Conservation (phyloP, 2,797 vertebrate genomes). For the Echeneis naucrates region DNA sequence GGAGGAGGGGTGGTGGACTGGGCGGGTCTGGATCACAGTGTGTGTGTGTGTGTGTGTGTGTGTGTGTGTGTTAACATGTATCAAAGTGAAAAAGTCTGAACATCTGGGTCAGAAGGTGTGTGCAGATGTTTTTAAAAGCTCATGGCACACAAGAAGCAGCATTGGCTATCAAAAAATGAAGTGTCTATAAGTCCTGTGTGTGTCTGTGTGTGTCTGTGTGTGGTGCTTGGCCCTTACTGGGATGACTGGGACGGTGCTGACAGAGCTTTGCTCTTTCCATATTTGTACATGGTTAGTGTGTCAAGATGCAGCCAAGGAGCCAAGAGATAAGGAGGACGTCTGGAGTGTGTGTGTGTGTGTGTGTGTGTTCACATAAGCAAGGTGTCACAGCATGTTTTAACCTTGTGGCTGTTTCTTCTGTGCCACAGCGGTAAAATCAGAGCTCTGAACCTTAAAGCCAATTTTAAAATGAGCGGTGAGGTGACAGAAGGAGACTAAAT, state of each 20-base stretch:
- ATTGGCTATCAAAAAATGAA: not conserved
- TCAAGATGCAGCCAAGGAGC: slow-evolving; percentile 73
- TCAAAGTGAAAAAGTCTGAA: slow-evolving; percentile 36
- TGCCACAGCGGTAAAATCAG: not conserved
- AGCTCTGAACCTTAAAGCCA: not conserved
- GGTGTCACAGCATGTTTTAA: not conserved
- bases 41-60: slow-evolving; percentile 6
- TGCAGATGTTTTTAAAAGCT: not conserved
- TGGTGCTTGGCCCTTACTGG: slow-evolving; percentile 42
- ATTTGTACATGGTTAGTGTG: slow-evolving; percentile 78
- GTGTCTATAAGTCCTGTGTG: not conserved
- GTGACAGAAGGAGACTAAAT: too few species aligned
- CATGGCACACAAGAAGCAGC: not conserved
- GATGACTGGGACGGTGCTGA: slow-evolving; percentile 68
- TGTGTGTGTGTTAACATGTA: slow-evolving; percentile 10
- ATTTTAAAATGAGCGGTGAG: slow-evolving; percentile 48
- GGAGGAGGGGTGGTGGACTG: slow-evolving; percentile 55
- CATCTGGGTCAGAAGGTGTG: slow-evolving; percentile 11
- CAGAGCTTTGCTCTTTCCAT: slow-evolving; percentile 71
- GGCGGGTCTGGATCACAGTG: slow-evolving; percentile 20
- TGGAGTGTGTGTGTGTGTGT: slow-evolving; percentile 39
- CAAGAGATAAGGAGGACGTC: slow-evolving; percentile 67
- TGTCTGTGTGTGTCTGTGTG: slow-evolving; percentile 1
- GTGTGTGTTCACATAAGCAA: slow-evolving; percentile 26
- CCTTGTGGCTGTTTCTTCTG: not conserved